Percentiles rank a stretch among this genome's conserved stretches.
Conservation (phyloP, 2,113 vertebrate species). For the Atlantisia rogersi region DNA sequence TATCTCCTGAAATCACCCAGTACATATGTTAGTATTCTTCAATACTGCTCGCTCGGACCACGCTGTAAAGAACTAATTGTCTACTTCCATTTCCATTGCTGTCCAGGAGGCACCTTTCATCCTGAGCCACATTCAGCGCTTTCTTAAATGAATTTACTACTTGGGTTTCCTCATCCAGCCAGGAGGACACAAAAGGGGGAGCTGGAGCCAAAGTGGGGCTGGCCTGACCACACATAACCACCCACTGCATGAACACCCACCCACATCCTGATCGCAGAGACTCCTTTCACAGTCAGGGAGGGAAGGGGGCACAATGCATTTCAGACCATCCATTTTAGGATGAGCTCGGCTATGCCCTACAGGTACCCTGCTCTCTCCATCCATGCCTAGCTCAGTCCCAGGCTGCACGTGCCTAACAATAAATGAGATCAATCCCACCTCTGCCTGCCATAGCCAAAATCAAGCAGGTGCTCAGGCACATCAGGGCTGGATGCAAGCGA, state of each 20-base stretch:
- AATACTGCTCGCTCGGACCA: background rate
- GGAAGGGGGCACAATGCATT: background rate
- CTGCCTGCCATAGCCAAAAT: background rate
- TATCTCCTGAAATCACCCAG: slow-evolving; percentile 2
- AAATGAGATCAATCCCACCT: background rate
- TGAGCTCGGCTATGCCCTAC: background rate
- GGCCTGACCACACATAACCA: background rate
- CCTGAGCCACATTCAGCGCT: background rate
- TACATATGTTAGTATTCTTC: background rate
- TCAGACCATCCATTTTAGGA: background rate
- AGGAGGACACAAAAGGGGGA: background rate
- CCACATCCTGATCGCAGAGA: background rate
- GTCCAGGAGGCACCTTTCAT: background rate
- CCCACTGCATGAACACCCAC: background rate
- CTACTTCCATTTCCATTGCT: background rate
- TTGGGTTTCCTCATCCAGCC: background rate
- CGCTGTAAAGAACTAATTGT: background rate
- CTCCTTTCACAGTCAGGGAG: background rate
- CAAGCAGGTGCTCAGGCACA: background rate
- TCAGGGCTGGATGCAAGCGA: background rate
- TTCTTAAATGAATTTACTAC: background rate
- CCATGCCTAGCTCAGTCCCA: fast-evolving
- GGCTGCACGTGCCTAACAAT: fast-evolving
- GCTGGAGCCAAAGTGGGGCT: background rate
- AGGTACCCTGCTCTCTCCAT: background rate